Conservation (phyloP, 2,113 vertebrate species). For the Marcusenius ussheri region DNA sequence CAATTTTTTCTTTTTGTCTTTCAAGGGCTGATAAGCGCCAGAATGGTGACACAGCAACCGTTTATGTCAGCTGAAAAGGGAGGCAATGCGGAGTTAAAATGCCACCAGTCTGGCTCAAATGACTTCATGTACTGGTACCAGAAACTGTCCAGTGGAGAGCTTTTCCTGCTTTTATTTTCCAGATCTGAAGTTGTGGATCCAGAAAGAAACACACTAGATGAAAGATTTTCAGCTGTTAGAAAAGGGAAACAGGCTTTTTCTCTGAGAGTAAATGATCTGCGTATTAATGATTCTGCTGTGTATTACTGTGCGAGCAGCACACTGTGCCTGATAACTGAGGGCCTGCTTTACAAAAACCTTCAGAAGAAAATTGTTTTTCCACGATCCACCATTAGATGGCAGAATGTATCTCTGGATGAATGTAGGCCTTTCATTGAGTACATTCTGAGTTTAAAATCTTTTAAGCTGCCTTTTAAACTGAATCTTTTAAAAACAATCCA, state of each 20-base stretch:
- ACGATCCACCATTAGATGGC: not conserved
- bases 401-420: not conserved
- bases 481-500: no score
- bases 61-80: not conserved
- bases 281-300: not conserved
- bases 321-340: not conserved
- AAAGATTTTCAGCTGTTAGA: not conserved
- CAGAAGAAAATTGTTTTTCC: not conserved
- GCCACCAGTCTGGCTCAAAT: not conserved
- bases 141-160: not conserved
- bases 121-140: not conserved
- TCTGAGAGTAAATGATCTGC: not conserved
- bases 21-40: not conserved
- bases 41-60: not conserved
- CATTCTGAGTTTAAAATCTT: not conserved
- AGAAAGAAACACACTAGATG: not conserved
- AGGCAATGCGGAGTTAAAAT: not conserved
- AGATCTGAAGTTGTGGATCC: not conserved
- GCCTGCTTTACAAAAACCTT: not conserved
- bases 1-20: not conserved
- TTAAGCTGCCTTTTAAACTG: no score
- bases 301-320: constrained; percentile 4
- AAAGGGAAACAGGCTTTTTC: not conserved
- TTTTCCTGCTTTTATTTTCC: not conserved
- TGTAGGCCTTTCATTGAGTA: not conserved